Evolutionary conservation across 2,888 invertebrate species (phyloP).

Genomic region (Troides aeacus): DNA sequence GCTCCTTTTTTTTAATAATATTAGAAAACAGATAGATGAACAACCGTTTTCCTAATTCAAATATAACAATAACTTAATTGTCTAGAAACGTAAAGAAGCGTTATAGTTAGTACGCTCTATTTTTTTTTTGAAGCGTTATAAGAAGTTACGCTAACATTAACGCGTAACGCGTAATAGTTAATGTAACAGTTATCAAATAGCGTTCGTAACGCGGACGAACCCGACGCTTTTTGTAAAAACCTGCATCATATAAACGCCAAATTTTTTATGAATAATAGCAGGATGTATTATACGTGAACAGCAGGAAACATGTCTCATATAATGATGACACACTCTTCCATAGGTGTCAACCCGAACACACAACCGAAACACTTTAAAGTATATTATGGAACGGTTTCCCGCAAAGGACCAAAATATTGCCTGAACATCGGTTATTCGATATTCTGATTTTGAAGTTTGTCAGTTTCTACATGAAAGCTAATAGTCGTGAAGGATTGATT

Average conservation of each 20-base stretch:
- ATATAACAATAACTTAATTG: not conserved
- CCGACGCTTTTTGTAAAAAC: constrained; percentile 51
- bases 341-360: too few relatives aligned
- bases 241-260: constrained; percentile 59
- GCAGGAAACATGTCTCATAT: too few relatives aligned
- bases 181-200: constrained; percentile 69
- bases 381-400: too few relatives aligned
- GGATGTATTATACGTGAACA: not conserved
- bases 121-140: constrained; percentile 46
- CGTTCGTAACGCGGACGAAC: constrained; percentile 61
- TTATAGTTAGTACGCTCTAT: constrained; percentile 6
- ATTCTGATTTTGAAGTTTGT: too few relatives aligned
- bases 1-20: not conserved
- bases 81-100: not conserved
- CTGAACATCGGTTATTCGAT: too few relatives aligned
- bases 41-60: not conserved
- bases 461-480: too few relatives aligned
- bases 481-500: too few relatives aligned
- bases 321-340: too few relatives aligned
- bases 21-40: not conserved
- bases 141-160: constrained; percentile 67
- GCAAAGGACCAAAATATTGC: too few relatives aligned
- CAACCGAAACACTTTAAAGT: too few relatives aligned
- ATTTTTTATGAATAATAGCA: constrained; percentile 5
- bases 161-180: constrained; percentile 75